A percentile compares a stretch with the other conserved stretches of the same genome.
Evolutionary conservation across 2,888 invertebrate genomes (phyloP).

Genomic region (Caenorhabditis zanzibari): DNA sequence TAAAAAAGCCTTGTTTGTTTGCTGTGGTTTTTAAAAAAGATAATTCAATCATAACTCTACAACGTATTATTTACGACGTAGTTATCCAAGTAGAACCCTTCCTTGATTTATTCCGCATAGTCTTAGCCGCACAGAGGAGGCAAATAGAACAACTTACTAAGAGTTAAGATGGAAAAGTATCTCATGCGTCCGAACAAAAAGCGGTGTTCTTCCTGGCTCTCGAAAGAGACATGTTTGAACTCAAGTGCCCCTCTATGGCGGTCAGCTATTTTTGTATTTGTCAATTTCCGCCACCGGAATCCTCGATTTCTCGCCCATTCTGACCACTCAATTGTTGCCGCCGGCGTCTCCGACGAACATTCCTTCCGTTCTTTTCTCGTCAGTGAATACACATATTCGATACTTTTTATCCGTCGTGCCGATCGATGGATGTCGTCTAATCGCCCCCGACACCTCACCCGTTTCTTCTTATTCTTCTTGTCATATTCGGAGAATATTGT

Average conservation of each 20-base stretch:
- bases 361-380: conserved; percentile 54
- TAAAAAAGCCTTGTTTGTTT: background rate
- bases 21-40: background rate
- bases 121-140: background rate
- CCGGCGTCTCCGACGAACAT: conserved; percentile 42
- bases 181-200: conserved; percentile 48
- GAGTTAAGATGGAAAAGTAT: background rate
- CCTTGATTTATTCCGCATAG: background rate
- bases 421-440: conserved; percentile 51
- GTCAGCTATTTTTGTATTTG: conserved; percentile 67
- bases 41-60: background rate
- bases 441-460: conserved; percentile 39
- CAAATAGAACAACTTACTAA: background rate
- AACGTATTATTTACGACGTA: background rate
- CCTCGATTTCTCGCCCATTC: conserved; percentile 60
- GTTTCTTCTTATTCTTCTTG: conserved; percentile 36
- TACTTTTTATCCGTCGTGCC: conserved; percentile 61
- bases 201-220: conserved; percentile 52
- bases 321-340: conserved; percentile 62
- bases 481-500: conserved; percentile 44
- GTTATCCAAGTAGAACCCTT: background rate
- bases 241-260: conserved; percentile 58
- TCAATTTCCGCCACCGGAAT: conserved; percentile 55
- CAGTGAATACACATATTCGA: conserved; percentile 32
- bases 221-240: conserved; percentile 62